Evolutionary conservation across 2,113 vertebrate genomes (phyloP).

Genomic region (Pandion haliaetus): DNA sequence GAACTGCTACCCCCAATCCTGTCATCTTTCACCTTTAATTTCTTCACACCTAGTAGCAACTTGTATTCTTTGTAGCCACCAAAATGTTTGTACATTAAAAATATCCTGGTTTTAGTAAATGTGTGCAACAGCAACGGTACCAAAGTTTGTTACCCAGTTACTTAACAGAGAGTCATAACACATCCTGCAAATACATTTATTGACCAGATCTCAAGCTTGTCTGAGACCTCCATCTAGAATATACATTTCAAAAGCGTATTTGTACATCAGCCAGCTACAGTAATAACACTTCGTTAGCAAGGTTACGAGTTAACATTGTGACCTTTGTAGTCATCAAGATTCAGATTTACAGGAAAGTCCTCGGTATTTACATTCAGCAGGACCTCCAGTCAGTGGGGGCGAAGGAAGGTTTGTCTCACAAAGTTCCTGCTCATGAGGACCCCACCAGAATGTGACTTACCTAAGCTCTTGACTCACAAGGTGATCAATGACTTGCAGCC

Average conservation of each 20-base stretch:
- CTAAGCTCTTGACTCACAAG: not conserved
- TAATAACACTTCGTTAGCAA: not conserved
- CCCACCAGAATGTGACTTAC: not conserved
- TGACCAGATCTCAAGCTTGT: not conserved
- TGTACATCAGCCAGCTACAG: slow-evolving; percentile 5
- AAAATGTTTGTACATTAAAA: not conserved
- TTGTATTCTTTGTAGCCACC: not conserved
- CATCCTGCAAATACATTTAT: slow-evolving; percentile 22
- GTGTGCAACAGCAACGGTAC: not conserved
- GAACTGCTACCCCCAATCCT: not conserved
- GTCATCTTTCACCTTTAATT: not conserved
- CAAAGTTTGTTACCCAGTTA: not conserved
- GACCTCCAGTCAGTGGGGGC: not conserved
- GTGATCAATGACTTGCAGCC: not conserved
- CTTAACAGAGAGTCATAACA: not conserved
- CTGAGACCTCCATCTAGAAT: not conserved
- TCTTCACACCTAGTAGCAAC: not conserved
- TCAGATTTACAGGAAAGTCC: not conserved
- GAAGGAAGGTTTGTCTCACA: not conserved
- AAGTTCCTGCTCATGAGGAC: not conserved
- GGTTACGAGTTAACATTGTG: not conserved
- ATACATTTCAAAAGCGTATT: not conserved
- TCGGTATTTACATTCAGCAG: rapidly evolving
- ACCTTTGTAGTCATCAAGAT: not conserved
- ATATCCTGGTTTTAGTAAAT: not conserved